Evolutionary conservation across 1,140 invertebrate species (phyloP), one percentile per base, ranked within the genome.

Genomic region (Drosophila insularis): DNA sequence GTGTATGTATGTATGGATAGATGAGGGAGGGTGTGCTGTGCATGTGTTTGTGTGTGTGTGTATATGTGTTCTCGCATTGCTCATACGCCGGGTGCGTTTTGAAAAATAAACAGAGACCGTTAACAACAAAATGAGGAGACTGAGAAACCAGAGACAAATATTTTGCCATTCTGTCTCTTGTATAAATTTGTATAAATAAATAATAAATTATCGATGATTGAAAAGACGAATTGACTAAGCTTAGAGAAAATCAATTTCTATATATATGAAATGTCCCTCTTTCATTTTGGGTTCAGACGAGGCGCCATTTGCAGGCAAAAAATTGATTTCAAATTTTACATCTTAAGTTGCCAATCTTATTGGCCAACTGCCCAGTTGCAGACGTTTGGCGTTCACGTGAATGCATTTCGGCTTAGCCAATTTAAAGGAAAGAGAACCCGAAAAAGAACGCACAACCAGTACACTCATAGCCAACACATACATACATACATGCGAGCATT

Each of bases 61-160:
- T 63, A 13, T 54, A 59, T 8, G 56, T 43, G 74, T 50, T 54
- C 58, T 14, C 31, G 81, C 61, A 86, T 86, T 87, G 84, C 82
- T 86, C 79, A 86, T 86, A 86, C 82, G 82, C 82, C 81, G 75
- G 71, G 62, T 87, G 50, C 72, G 50, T 59, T 50, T 46, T 43
- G 7, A 68, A 85, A 84, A 85, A 85, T 58, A 85, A 85, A 77
- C 60, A 60, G 59, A 75, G 71, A 58, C 43, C 23, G 10, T 13
- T 50, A 21, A 59, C n/a, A 21, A 53, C 10, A 50, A 17, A 17
- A 35, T 27, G 5, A 5, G 27, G 27, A 27, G 27, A 5, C 4
- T 6, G 27, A 27, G 27, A 27, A 27, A 27, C 27, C 27, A 27
- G 35, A 23, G 17, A n/a, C 73, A 53, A 58, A 27, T 56, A 2